A percentile compares a stretch with the other conserved stretches of the same genome.
Evolutionary conservation across 37 sponge, comb jelly and placozoan genomes (phyloP).

Genomic region (Halisarca cf. caerulea): DNA sequence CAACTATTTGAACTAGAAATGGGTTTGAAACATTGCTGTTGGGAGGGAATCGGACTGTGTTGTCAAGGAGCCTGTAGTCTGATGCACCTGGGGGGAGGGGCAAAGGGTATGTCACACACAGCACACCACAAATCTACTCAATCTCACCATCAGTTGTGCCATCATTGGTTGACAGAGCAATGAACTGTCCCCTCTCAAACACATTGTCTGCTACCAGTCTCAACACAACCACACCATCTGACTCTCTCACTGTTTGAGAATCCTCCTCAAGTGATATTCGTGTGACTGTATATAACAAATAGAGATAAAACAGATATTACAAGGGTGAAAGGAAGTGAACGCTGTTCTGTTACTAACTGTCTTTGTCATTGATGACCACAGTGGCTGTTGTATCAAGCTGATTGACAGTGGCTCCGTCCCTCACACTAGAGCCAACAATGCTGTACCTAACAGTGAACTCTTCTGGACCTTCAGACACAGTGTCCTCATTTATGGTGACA

Average conservation of each 20-base stretch:
- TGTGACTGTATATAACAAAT: too few species aligned
- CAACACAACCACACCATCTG: neutral
- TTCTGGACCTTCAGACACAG: too few species aligned
- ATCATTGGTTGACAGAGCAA: neutral
- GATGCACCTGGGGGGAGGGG: neutral
- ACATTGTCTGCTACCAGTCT: neutral
- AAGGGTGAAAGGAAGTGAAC: too few species aligned
- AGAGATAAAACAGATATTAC: too few species aligned
- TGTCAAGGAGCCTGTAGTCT: neutral
- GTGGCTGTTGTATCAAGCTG: too few species aligned
- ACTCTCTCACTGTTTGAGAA: neutral
- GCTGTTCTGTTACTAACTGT: too few species aligned
- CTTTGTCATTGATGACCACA: too few species aligned
- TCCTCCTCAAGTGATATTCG: neutral
- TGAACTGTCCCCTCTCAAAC: neutral
- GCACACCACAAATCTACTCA: neutral
- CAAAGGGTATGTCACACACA: too few species aligned
- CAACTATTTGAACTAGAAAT: constrained; percentile 3
- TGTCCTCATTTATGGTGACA: too few species aligned
- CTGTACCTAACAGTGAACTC: too few species aligned
- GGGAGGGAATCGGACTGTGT: neutral
- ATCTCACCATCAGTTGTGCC: neutral
- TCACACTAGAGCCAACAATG: too few species aligned
- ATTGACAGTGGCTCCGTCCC: too few species aligned
- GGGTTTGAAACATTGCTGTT: neutral